Conservation (phyloP, 1,140 invertebrate genomes). For the Dolichoris vasculosae region DNA sequence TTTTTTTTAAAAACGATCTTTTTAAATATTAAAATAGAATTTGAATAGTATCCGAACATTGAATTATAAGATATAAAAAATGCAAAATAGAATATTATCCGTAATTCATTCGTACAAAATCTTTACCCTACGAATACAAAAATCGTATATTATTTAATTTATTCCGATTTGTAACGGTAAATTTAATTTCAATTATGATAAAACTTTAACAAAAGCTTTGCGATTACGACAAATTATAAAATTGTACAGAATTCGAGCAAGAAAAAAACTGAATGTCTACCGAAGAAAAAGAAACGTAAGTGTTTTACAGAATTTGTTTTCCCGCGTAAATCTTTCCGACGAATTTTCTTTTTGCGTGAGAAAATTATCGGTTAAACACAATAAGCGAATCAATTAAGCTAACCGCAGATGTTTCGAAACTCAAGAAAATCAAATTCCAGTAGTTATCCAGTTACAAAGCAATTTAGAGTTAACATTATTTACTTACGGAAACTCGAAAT, state of each 20-base stretch:
- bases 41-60: no score
- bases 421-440: conserved; percentile 21
- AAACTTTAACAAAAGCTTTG: not conserved
- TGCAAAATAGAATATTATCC: no score
- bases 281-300: not conserved
- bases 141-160: no score
- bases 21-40: not conserved
- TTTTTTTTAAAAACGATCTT: not conserved
- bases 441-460: conserved; percentile 17
- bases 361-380: conserved; percentile 21
- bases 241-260: not conserved
- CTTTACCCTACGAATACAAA: no score
- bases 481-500: not conserved
- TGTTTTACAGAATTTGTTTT: not conserved
- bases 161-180: no score
- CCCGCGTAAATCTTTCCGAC: not conserved
- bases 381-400: conserved; percentile 30
- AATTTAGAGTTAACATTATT: conserved; percentile 21
- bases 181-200: not conserved
- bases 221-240: not conserved
- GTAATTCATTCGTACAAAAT: no score
- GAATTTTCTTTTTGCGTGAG: not conserved
- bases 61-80: no score
- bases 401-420: conserved; percentile 20
- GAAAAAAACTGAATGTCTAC: not conserved